Conservation (phyloP, 2,888 invertebrate genomes). For the Zootermopsis nevadensis region DNA sequence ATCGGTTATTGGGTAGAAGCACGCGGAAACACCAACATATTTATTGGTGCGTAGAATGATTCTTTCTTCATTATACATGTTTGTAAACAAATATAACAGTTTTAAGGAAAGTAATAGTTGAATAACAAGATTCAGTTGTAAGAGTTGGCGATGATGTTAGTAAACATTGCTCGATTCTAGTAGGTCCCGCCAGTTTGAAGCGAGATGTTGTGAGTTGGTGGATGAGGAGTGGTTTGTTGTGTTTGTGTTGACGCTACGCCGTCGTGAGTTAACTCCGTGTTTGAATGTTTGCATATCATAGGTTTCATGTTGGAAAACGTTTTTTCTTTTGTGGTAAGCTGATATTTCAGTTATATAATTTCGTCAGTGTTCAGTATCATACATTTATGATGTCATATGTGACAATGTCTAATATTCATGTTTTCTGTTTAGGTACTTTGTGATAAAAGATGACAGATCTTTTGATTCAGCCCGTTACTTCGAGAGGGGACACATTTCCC, state of each 20-base stretch:
- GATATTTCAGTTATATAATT: not conserved
- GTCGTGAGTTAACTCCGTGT: not conserved
- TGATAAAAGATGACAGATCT: slow-evolving; percentile 51
- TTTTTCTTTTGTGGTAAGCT: not conserved
- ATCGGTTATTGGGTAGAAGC: not conserved
- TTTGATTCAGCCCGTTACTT: slow-evolving; percentile 51
- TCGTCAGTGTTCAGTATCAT: too few relatives aligned
- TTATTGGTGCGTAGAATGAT: not conserved
- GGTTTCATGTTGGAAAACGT: not conserved
- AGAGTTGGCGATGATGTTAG: not conserved
- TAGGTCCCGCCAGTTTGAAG: slow-evolving; percentile 19
- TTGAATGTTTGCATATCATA: not conserved
- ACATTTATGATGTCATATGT: not conserved
- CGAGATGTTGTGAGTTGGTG: not conserved
- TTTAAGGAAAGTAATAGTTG: not conserved
- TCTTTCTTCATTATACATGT: not conserved
- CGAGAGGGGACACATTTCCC: slow-evolving; percentile 63
- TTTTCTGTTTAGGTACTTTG: not conserved
- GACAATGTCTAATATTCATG: not conserved
- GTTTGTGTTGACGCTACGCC: not conserved
- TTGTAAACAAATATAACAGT: not conserved
- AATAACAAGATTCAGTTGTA: not conserved
- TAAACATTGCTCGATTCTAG: not conserved
- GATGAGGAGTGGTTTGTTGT: not conserved
- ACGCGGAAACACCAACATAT: not conserved